phyloP scores from a whole-genome alignment of 1,140 invertebrate species.

The Goniozus legneri region DNA sequence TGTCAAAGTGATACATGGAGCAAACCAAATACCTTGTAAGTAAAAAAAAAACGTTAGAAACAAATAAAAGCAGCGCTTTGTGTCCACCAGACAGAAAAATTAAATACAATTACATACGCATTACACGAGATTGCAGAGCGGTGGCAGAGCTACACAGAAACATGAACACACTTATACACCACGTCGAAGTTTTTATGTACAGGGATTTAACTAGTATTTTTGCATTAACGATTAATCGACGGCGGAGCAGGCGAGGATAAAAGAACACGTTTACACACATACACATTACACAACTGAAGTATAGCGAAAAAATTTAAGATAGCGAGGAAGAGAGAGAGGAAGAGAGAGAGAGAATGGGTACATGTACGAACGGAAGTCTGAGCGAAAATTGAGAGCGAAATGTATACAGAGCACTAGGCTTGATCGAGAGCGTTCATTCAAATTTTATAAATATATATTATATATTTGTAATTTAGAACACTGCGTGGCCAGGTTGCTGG shows the following conservation, averaged over 20 bases:
- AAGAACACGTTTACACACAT: background rate
- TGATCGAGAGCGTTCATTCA: constrained; percentile 28
- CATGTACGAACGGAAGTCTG: too few relatives aligned
- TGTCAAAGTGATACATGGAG: constrained; percentile 36
- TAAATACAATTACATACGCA: background rate
- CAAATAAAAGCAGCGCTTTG: constrained; percentile 32
- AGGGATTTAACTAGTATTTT: constrained; percentile 53
- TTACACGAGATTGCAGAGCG: constrained; percentile 7
- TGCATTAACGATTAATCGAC: constrained; percentile 37
- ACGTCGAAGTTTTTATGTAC: constrained; percentile 44
- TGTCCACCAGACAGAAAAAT: constrained; percentile 23
- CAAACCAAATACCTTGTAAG: constrained; percentile 51
- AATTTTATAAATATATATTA: constrained; percentile 35
- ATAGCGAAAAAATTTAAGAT: background rate
- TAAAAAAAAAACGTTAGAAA: constrained; percentile 37
- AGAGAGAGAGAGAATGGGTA: constrained; percentile 1
- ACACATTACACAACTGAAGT: background rate
- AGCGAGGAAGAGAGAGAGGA: background rate
- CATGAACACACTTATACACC: constrained; percentile 10
- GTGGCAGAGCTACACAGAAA: constrained; percentile 1
- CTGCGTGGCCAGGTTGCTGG: constrained; percentile 9
- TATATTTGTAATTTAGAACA: constrained; percentile 36
- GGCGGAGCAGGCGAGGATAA: constrained; percentile 7
- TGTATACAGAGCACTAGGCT: too few relatives aligned
- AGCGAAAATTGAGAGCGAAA: too few relatives aligned